Conservation (phyloP, 2,888 invertebrate genomes). For the Arctia plantaginis region DNA sequence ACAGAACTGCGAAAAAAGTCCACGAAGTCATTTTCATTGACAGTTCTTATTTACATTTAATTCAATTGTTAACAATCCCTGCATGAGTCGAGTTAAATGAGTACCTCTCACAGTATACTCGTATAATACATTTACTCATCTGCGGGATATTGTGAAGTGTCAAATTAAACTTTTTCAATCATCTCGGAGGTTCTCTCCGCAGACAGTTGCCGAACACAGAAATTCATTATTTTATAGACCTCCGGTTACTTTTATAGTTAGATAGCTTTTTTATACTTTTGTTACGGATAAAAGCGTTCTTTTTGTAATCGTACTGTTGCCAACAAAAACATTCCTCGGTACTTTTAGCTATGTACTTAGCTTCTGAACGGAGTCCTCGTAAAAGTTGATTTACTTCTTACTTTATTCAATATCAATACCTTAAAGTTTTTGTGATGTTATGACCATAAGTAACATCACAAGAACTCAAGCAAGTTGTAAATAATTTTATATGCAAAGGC, state of each 20-base stretch:
- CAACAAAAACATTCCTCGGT: slow-evolving; percentile 1
- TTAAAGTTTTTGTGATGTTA: not conserved
- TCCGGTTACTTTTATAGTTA: slow-evolving; percentile 40
- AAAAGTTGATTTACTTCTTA: slow-evolving; percentile 2
- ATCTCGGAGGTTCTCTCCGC: slow-evolving; percentile 50
- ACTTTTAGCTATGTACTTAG: slow-evolving; percentile 2
- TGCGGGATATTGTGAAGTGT: slow-evolving; percentile 58
- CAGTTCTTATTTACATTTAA: slow-evolving; percentile 15
- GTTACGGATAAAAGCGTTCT: slow-evolving; percentile 37
- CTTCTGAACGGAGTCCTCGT: not conserved
- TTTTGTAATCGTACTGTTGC: slow-evolving; percentile 29
- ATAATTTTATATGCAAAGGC: not conserved
- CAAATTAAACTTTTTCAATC: slow-evolving; percentile 77
- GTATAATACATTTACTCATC: slow-evolving; percentile 31
- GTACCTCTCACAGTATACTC: slow-evolving; percentile 34
- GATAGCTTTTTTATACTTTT: slow-evolving; percentile 45
- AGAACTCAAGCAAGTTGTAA: not conserved
- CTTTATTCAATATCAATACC: not conserved
- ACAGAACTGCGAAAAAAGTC: not conserved
- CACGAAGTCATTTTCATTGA: slow-evolving; percentile 14
- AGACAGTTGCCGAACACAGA: slow-evolving; percentile 45
- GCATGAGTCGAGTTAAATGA: slow-evolving; percentile 33
- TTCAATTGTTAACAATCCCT: slow-evolving; percentile 8
- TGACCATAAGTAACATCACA: not conserved
- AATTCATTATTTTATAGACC: slow-evolving; percentile 56